Base-by-base conservation (phyloP, 2,888 invertebrate species). In the Tortricodes alternella region DNA sequence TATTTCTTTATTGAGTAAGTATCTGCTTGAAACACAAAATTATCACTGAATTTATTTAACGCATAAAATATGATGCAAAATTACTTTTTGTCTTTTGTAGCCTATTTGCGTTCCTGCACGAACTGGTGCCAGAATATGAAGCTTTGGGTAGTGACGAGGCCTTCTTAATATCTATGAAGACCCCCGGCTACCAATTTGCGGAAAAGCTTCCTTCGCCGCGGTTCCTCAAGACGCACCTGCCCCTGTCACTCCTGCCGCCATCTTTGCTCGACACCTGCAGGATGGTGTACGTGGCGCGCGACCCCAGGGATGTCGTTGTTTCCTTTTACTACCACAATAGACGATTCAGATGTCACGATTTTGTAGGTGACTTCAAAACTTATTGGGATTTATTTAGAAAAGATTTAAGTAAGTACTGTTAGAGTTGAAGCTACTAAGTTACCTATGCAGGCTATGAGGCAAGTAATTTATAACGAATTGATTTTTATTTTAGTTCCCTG, bases 271-370 rank as follows among this genome's bases (percentile, higher is more conserved):
- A 87, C 13, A 15, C 61, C 72, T 51, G 76, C 55, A 61, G 93
- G 93, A 79, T 95, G 0, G 91, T 96, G 48, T 96, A 96, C 70
- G 92, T 96, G 0, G 94, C 94, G 0, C 89, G 96, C 55, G 94
- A 96, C 83, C 95, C 96, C 0, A 95, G 94, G 78, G 96, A 96
- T 77, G 94, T 94, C 0, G 93, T 93, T 0, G 94, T 95, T 0
- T 96, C 96, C 2, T 13, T 21, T 15, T 41, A 41, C 23, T 23
- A 41, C 13, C 15, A 23, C 8, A 7, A 19, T 4, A 37, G n/a
- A 37, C 18, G 9, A 5, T 8, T 37, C 2, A 37, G n/a, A n/a
- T 1, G 18, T 11, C n/a, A n/a, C n/a, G 37, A 19, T 5, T 37
- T 19, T n/a, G n/a, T n/a, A 4, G 41, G 41, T 13, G 23, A 41